Evolutionary conservation across 2,113 vertebrate genomes (phyloP), one percentile per base, ranked within the genome.

Genomic region (Shinisaurus crocodilurus): DNA sequence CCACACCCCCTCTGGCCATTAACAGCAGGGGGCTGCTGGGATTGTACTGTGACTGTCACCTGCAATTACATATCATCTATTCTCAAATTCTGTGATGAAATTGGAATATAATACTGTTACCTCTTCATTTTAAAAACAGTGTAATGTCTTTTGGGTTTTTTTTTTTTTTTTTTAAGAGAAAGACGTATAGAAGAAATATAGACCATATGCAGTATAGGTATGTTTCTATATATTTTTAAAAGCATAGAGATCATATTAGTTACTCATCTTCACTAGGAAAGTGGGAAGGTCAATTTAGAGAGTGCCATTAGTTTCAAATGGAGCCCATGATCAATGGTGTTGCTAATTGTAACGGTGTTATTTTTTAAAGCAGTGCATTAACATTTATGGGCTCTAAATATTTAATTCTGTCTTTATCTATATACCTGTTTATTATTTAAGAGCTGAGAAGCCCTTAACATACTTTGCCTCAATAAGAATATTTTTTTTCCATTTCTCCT

Each of bases 371-470:
- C 50, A 81, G 13, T 40, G 40, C 70, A 37, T 85, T 84, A 89
- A 54, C 23, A 40, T 86, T 81, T 60, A 85, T 90, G 25, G 34
- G 1, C 15, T 90, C 83, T 79, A 75, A 85, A 87, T 32, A 1
- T n/a, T 34, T 82, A 89, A 86, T 37, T 89, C 25, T 76, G 29
- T 77, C 48, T 90, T 86, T 13, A 67, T 90, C 91, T 92, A 40
- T n/a, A 67, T 69, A 77, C 0, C 0, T 37, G 40, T 88, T 2
- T 0, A 0, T 84, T 93, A 93, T 79, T 90, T 77, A 91, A 85
- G 45, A 82, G n/a, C 40, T 60, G n/a, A 63, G 60, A 87, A 45
- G 27, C 40, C 9, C 54, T 92, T 32, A 92, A 88, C 90, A 37
- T 82, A 63, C 60, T 84, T 87, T 91, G 23, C 3, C 5, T 91